Evolutionary conservation across 2,888 invertebrate species (phyloP).

Genomic region (Odontocolon sp.): DNA sequence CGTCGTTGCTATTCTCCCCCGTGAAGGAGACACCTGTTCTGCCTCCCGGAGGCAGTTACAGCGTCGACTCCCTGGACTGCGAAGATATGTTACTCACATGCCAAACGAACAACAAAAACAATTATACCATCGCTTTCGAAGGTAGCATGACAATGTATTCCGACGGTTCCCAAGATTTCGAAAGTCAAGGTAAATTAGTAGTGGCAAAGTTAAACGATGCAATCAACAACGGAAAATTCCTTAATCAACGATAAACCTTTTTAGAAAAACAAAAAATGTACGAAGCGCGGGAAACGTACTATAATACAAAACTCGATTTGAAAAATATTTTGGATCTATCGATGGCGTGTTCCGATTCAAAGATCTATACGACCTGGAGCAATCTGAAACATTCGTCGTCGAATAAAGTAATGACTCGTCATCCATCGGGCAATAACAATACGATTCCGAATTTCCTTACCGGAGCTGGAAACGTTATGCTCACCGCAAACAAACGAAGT

Average conservation of each 20-base stretch:
- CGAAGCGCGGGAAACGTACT: slow-evolving; percentile 74
- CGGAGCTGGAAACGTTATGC: slow-evolving; percentile 65
- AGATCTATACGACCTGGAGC: slow-evolving; percentile 92
- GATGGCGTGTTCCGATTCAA: slow-evolving; percentile 94
- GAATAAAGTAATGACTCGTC: slow-evolving; percentile 82
- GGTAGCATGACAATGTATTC: slow-evolving; percentile 93
- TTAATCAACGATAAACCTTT: slow-evolving; percentile 27
- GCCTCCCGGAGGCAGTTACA: slow-evolving; percentile 88
- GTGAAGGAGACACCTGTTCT: slow-evolving; percentile 89
- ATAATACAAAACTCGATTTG: slow-evolving; percentile 71
- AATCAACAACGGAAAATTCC: background rate
- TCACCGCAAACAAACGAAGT: slow-evolving; percentile 83
- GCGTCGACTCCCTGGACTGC: slow-evolving; percentile 95
- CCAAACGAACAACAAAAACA: slow-evolving; percentile 94
- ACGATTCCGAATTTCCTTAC: slow-evolving; percentile 80
- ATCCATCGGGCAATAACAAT: slow-evolving; percentile 89
- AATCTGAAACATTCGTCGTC: slow-evolving; percentile 88
- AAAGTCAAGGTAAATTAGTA: slow-evolving; percentile 73
- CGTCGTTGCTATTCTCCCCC: slow-evolving; percentile 94
- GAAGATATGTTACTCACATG: slow-evolving; percentile 95
- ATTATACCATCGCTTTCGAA: slow-evolving; percentile 97
- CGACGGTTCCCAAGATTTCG: slow-evolving; percentile 83
- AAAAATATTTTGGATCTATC: slow-evolving; percentile 84
- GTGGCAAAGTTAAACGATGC: background rate
- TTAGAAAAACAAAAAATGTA: slow-evolving; percentile 78